Base-by-base conservation (phyloP, 1,140 invertebrate species). In the Megalopta genalis region DNA sequence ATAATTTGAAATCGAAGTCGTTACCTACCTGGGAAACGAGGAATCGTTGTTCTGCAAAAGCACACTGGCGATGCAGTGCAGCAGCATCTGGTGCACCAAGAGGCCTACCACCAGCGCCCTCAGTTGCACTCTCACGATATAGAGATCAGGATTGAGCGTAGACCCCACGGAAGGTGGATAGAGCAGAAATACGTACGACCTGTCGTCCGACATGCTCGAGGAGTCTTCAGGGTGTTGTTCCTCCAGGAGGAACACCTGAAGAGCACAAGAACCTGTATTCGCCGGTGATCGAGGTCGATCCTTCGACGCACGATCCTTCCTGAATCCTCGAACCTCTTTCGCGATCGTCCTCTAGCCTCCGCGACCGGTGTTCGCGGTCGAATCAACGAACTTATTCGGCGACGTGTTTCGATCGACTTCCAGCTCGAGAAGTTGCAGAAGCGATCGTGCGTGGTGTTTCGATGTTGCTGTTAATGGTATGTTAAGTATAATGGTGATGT, bases 101-200 rank as follows among this genome's bases (percentile, higher is more conserved):
- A 99, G 94, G 14, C 97, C 97, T 4, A 98, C 96, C 0, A 99
- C 96, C 42, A 99, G 91, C 81, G 96, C 97, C 86, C 96, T 94
- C 81, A 98, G 96, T 32, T 98, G 97, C 54, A 99, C 97, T 81
- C 97, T 95, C 46, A 96, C 95, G 49, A 95, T 95, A 86, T 96
- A 97, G 74, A 97, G 94, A 83, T 98, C 97, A 54, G 97, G 95
- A 91, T 97, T 96, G 57, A 95, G 92, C 83, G 95, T 95, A 80
- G 96, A 94, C 46, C 95, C 94, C 80, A 96, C 94, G 79, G 96
- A 95, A 57, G 97, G 95, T 27, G 97, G 95, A 92, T 98, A 98
- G 42, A 99, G 93, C 25, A 98, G 94, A 89, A 98, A 98, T 67
- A 98, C 96, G 91, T 98, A 98, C 81, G 97, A 98, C 86, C 97